Base-by-base conservation (phyloP, 2,888 invertebrate genomes). In the Spialia ferax region DNA sequence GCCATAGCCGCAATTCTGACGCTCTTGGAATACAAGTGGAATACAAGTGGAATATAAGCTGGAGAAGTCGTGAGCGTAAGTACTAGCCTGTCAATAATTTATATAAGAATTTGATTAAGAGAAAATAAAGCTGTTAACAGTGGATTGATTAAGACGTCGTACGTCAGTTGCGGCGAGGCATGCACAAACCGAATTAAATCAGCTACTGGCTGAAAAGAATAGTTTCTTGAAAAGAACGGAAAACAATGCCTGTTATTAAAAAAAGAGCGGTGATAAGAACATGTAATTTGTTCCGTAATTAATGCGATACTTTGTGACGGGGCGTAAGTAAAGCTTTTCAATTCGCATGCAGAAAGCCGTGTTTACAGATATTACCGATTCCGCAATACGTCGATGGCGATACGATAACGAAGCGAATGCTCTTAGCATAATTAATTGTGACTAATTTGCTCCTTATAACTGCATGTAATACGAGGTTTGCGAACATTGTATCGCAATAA, bases 161-260 rank as follows among this genome's bases (percentile, higher is more conserved):
- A 84, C 78, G 82, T 87, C 85, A 86, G 81, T 71, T 73, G 75
- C 72, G 77, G 78, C 15, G 50, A 54, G 78, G 85, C 89, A 84
- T 87, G 89, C 78, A 82, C 82, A 81, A 84, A 85, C 84, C 86
- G 88, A 89, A 91, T 92, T 92, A 91, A 91, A 91, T 87, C 90
- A 91, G 82, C 84, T 88, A 86, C 84, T 82, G 89, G 85, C 86
- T 89, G 88, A 88, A 90, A 83, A 88, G 85, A 92, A 92, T 91
- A 87, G 90, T 82, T 88, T 76, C 89, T 89, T 90, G 78, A 83
- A 92, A 93, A 91, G 92, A 91, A 92, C 85, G 87, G 79, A 87
- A 84, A 89, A 90, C 91, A 89, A 87, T 88, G 88, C 84, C 86
- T 91, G 90, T 91, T 91, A 92, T 92, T 91, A 91, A 87, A 90